A percentile compares a stretch with the other conserved stretches of the same genome.
These are phyloP conservation scores for Zeus faber DNA, from an alignment of 2,113 vertebrate genomes.

Conservation along the genomic window DNA sequence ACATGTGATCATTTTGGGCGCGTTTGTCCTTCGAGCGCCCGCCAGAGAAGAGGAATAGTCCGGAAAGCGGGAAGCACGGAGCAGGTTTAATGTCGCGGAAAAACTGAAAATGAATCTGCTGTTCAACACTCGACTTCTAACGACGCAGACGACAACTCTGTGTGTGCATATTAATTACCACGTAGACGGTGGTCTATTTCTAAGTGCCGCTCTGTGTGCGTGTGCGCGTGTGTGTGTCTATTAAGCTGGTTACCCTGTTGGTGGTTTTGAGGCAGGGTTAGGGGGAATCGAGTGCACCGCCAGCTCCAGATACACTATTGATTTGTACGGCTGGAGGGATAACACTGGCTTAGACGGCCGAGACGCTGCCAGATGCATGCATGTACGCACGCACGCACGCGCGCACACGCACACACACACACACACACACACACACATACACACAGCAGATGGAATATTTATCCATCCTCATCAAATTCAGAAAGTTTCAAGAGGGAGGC, in stretches of 20 bases:
- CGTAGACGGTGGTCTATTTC: too few relatives aligned
- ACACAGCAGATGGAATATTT: slow-evolving; percentile 71
- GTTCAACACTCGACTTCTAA: too few relatives aligned
- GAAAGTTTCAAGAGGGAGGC: slow-evolving; percentile 62
- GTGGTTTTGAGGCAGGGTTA: slow-evolving; percentile 54
- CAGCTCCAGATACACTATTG: slow-evolving; percentile 66
- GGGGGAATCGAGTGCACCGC: slow-evolving; percentile 38
- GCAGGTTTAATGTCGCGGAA: too few relatives aligned
- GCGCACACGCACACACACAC: slow-evolving; percentile 7
- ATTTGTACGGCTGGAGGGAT: slow-evolving; percentile 67
- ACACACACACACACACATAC: slow-evolving; percentile 18
- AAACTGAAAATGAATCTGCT: too few relatives aligned
- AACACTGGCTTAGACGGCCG: slow-evolving; percentile 66
- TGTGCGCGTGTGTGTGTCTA: slow-evolving; percentile 31
- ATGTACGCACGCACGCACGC: slow-evolving; percentile 4
- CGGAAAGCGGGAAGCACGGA: too few relatives aligned
- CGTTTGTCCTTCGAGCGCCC: too few relatives aligned
- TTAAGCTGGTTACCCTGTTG: slow-evolving; percentile 63
- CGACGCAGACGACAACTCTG: too few relatives aligned
- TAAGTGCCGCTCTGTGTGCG: slow-evolving; percentile 27
- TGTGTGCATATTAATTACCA: too few relatives aligned
- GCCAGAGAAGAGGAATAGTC: too few relatives aligned
- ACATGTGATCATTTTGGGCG: too few relatives aligned
- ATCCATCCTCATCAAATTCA: slow-evolving; percentile 67
- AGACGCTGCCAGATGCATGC: slow-evolving; percentile 48